A percentile compares a stretch with the other conserved stretches of the same genome.
phyloP scores from a whole-genome alignment of 1,140 invertebrate genomes.

The Euwallacea similis region DNA sequence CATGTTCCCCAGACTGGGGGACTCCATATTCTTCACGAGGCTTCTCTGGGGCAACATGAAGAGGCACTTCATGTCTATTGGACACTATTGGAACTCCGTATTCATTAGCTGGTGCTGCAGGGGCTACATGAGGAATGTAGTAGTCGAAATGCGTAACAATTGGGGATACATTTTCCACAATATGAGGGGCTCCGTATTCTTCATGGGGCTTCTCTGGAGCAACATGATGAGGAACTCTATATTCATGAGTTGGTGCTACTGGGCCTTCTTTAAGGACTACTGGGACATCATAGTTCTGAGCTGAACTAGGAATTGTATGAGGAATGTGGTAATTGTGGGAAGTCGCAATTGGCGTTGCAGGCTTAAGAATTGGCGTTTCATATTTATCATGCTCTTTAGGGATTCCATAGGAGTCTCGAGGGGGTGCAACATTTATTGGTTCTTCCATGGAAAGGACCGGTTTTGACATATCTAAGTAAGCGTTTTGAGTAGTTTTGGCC shows the following conservation, averaged over 20 bases:
- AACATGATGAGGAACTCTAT: slow-evolving; percentile 10
- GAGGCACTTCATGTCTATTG: slow-evolving; percentile 11
- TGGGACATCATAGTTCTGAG: neutral
- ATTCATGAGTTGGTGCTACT: slow-evolving; percentile 6
- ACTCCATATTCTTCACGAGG: slow-evolving; percentile 22
- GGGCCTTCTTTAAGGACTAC: neutral
- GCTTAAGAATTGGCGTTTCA: too few relatives aligned
- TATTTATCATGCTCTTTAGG: neutral
- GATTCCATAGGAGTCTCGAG: slow-evolving; percentile 4
- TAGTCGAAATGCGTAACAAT: slow-evolving; percentile 16
- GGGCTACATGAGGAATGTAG: slow-evolving; percentile 2
- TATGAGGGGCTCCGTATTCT: slow-evolving; percentile 22
- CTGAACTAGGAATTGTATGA: neutral
- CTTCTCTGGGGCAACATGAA: slow-evolving; percentile 7
- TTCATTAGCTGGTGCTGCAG: neutral
- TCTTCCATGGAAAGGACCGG: slow-evolving; percentile 3
- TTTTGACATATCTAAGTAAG: neutral
- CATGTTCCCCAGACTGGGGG: neutral
- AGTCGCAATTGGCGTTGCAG: neutral
- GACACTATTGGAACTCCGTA: slow-evolving; percentile 6
- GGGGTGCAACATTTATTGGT: neutral
- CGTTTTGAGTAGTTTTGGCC: neutral
- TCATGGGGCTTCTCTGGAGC: slow-evolving; percentile 8
- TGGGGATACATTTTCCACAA: neutral
- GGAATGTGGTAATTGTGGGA: neutral